These are phyloP conservation scores for Nomada lathburiana DNA, from an alignment of 2,888 invertebrate species.

Conservation along the genomic window DNA sequence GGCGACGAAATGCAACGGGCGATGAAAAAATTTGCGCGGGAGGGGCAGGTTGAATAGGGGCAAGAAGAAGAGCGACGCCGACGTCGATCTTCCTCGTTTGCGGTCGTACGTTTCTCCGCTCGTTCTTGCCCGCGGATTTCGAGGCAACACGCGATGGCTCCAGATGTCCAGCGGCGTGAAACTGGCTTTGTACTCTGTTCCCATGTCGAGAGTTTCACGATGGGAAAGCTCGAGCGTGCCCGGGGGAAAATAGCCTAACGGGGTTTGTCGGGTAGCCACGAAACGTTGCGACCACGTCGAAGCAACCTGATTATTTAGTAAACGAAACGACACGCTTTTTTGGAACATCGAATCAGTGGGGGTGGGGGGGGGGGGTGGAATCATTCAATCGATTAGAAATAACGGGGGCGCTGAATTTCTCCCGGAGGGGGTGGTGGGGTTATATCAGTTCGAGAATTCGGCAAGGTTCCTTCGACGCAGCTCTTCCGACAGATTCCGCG, in stretches of 20 bases:
- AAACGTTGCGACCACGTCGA: background rate
- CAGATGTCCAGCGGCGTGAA: conserved; percentile 50
- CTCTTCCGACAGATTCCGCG: conserved; percentile 10
- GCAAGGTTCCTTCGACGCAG: conserved; percentile 2
- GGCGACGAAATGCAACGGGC: conserved; percentile 43
- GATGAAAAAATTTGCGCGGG: background rate
- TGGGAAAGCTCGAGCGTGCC: conserved; percentile 34
- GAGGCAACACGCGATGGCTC: conserved; percentile 22
- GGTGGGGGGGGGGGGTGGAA: no score
- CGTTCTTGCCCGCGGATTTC: conserved; percentile 17
- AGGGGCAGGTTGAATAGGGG: background rate
- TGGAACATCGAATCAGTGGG: background rate
- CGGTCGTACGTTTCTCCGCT: background rate
- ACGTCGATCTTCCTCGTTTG: conserved; percentile 5
- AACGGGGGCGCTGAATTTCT: background rate
- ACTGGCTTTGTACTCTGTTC: conserved; percentile 63
- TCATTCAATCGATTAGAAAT: background rate
- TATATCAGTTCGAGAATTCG: background rate
- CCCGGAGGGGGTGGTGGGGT: no score
- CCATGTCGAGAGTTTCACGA: conserved; percentile 33
- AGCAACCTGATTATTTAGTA: background rate
- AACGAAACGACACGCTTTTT: no score
- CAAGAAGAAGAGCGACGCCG: conserved; percentile 6
- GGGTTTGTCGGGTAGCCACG: conserved; percentile 19
- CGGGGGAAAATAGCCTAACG: conserved; percentile 31